Conservation (phyloP, 1,140 invertebrate genomes). For the Grapholita molesta region DNA sequence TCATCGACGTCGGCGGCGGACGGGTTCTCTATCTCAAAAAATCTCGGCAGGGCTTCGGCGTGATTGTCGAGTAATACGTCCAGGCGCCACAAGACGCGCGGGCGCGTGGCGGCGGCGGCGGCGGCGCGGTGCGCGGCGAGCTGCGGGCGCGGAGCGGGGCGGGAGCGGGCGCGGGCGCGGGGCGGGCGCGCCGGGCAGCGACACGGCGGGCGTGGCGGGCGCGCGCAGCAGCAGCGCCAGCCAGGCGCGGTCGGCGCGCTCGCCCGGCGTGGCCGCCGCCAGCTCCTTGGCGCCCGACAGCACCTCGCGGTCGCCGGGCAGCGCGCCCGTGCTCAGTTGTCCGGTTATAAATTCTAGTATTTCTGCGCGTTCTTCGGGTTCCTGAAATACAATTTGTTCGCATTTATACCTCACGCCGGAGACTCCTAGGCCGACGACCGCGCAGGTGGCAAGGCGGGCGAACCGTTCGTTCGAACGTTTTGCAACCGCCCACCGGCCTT, state of each 20-base stretch:
- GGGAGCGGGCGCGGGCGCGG: not conserved
- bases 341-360: conserved; percentile 58
- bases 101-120: conserved; percentile 30
- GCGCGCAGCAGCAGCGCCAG: conserved; percentile 34
- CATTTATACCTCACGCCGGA: too few relatives aligned
- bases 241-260: conserved; percentile 55
- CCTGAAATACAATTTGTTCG: conserved; percentile 33
- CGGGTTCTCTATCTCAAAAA: conserved; percentile 53
- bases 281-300: conserved; percentile 38
- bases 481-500: too few relatives aligned
- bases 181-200: conserved; percentile 20
- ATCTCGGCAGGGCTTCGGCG: conserved; percentile 48
- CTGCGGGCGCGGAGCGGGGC: not conserved
- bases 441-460: too few relatives aligned
- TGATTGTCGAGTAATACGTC: conserved; percentile 38
- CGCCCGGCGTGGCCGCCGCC: conserved; percentile 30
- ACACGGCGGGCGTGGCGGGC: conserved; percentile 29
- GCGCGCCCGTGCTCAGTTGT: conserved; percentile 47
- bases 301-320: conserved; percentile 55
- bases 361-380: conserved; percentile 44
- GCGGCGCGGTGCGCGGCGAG: conserved; percentile 1
- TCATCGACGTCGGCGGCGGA: conserved; percentile 58
- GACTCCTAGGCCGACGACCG: too few relatives aligned
- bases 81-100: conserved; percentile 53
- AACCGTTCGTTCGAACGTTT: too few relatives aligned